Base-by-base conservation (phyloP, 92 coral and sea anemone species). In the Galaxea fascicularis region DNA sequence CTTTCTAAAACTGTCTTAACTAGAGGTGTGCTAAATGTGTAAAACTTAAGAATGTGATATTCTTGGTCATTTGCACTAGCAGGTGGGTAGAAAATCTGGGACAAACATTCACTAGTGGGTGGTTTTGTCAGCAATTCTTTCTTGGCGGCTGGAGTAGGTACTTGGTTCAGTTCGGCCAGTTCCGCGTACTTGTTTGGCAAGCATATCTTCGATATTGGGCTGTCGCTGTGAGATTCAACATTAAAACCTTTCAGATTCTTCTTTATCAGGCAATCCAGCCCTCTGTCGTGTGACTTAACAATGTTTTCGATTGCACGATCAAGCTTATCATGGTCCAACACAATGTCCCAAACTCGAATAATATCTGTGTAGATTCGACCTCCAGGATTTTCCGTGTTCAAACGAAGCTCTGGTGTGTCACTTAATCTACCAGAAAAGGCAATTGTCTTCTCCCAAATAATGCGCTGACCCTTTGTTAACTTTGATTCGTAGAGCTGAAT, bases 271-370 rank as follows among this genome's bases (percentile, higher is more conserved):
- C 99, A 96, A 78, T 84, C 87, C 76, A 91, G 84, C 53, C 99
- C 99, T 22, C 99, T 96, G 39, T 89, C 87, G 51, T 94, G 96
- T 15, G 99, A 96, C 63, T 87, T 93, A 29, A 91, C 93, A 31
- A 96, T 83, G 39, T 79, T 91, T n/a, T 92, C 90, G 47, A 96
- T 93, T 63, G 92, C 89, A 77, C 87, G 95, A 4, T 90, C 85
- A 58, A 96, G 90, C 25, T 89, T 89, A 82, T 88, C 92, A 53
- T 96, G 97, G 76, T 82, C 92, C 29, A 94, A 81, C 14, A 90
- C 96, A 74, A 96, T 92, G 77, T 95, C 98, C 99, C 99, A 96
- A 15, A 96, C 95, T 47, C 99, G 95, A 73, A 96, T 95, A 45
- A 96, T 95, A 41, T 96, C 99, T 18, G 98, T 86, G 85, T 96